Evolutionary conservation across 1,140 invertebrate genomes (phyloP), one percentile per base, ranked within the genome.

Genomic region (Megalopta genalis): DNA sequence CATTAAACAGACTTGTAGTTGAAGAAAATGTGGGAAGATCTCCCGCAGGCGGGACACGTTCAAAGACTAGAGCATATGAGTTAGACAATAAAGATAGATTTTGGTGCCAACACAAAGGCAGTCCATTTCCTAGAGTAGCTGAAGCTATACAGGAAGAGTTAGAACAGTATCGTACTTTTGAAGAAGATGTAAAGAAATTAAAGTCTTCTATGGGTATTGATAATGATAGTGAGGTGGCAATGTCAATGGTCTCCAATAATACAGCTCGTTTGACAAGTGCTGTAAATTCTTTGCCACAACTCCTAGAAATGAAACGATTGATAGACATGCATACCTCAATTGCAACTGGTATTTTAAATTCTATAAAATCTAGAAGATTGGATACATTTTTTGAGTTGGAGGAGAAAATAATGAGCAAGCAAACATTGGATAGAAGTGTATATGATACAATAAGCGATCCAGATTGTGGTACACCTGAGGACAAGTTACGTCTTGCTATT

Each of bases 321-420:
- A 99, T 99, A 86, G 99, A 99, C 91, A 98, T 99, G 96, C 99
- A 99, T 91, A 99, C 98, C 16, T 99, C 98, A 79, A 96, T 99
- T 85, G 99, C 99, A 12, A 99, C 98, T 84, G 96, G 96, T 95
- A 92, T 99, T 81, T 93, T 99, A 39, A 98, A 99, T 91, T 95
- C 95, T 64, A 99, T 99, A 37, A 99, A 98, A 94, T 95, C 95
- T 1, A 93, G 99, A 54, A 96, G 99, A 87, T 92, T 99, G 18
- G 99, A 99, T 91, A 97, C 97, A 2, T 98, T 98, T 86, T 99
- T 99, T 91, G 99, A 99, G 93, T 94, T 98, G 68, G 99, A 99
- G 93, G 99, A 99, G 90, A 99, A 99, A 93, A 96, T 99, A 66
- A 97, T 99, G 96, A 96, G 96, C 39, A 97, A 96, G 93, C 94